Evolutionary conservation across 2,888 invertebrate genomes (phyloP).

Genomic region (Drosophila emarginata): DNA sequence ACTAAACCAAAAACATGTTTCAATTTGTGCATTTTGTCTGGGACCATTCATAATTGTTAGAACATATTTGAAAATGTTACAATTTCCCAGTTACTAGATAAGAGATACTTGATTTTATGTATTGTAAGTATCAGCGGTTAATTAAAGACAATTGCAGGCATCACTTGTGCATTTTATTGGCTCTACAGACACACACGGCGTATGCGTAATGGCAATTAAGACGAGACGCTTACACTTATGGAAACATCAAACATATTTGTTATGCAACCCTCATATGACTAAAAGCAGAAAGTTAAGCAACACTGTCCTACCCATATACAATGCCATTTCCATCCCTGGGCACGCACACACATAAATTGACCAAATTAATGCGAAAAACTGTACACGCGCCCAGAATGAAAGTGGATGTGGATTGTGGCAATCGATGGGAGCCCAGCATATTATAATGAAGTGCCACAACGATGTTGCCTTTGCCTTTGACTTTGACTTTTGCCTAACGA

Average conservation of each 20-base stretch:
- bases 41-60: neutral
- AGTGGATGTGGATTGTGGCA: slow-evolving; percentile 16
- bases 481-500: slow-evolving; percentile 54
- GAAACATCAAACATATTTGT: slow-evolving; percentile 35
- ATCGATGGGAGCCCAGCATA: slow-evolving; percentile 28
- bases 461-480: slow-evolving; percentile 29
- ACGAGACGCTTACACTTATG: slow-evolving; percentile 24
- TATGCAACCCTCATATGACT: slow-evolving; percentile 33
- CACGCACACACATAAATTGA: slow-evolving; percentile 61
- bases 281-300: neutral
- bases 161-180: slow-evolving; percentile 63
- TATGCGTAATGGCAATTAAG: slow-evolving; percentile 54
- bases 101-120: too few species aligned
- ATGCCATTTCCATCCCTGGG: slow-evolving; percentile 2
- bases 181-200: slow-evolving; percentile 33
- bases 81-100: too few species aligned
- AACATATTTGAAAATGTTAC: neutral
- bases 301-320: neutral
- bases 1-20: slow-evolving; percentile 48
- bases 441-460: slow-evolving; percentile 51
- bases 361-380: slow-evolving; percentile 66
- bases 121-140: slow-evolving; percentile 10
- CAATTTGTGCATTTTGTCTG: slow-evolving; percentile 42
- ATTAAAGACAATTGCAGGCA: slow-evolving; percentile 31
- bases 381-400: slow-evolving; percentile 45